These are phyloP conservation scores for Neodontobutis hainanensis DNA, from an alignment of 2,113 vertebrate species.

Conservation along the genomic window DNA sequence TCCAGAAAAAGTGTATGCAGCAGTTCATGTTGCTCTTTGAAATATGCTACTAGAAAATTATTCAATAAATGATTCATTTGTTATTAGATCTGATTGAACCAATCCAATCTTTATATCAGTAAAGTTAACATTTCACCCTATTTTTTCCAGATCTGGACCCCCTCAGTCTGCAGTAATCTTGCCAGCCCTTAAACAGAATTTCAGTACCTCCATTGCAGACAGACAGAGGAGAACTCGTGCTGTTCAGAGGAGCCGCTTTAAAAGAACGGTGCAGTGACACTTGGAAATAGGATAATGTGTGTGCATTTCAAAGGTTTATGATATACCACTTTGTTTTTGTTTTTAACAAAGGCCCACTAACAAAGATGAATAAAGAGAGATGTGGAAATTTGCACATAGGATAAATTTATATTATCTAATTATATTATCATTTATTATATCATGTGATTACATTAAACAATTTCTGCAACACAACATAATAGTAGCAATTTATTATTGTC, in stretches of 20 bases:
- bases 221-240: conserved; percentile 77
- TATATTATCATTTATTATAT: too few relatives aligned
- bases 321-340: too few relatives aligned
- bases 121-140: background rate
- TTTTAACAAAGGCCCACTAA: too few relatives aligned
- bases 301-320: too few relatives aligned
- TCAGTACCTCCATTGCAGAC: conserved; percentile 71
- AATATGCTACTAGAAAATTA: too few relatives aligned
- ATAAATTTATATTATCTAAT: background rate
- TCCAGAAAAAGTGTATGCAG: conserved; percentile 76
- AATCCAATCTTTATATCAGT: background rate
- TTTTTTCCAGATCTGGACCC: conserved; percentile 46
- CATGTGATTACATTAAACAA: too few relatives aligned
- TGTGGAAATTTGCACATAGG: background rate
- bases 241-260: conserved; percentile 73
- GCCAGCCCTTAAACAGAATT: conserved; percentile 79
- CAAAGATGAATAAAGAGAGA: too few relatives aligned
- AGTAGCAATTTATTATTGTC: too few relatives aligned
- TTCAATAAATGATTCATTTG: too few relatives aligned
- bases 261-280: conserved; percentile 62
- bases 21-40: too few relatives aligned
- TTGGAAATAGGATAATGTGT: too few relatives aligned
- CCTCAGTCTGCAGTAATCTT: conserved; percentile 66
- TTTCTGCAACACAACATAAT: too few relatives aligned
- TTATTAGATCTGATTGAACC: background rate